Conservation (phyloP, 2,113 vertebrate genomes). For the Hemiscyllium ocellatum region DNA sequence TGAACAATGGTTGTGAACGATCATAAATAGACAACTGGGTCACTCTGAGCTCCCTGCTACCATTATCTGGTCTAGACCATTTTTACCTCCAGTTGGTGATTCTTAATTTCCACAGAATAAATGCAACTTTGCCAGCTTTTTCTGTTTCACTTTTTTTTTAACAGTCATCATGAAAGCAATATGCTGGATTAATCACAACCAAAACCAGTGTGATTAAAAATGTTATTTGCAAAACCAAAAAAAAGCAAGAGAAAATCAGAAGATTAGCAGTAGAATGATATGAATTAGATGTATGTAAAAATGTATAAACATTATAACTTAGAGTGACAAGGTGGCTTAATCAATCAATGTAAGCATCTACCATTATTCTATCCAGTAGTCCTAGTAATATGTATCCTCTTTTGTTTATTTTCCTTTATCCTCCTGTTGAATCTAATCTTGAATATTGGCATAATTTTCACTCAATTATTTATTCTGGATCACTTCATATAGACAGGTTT, state of each 20-base stretch:
- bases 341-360: background rate
- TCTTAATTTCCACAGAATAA: background rate
- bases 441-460: background rate
- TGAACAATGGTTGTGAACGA: background rate
- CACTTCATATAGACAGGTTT: background rate
- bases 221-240: too few relatives aligned
- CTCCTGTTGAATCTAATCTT: background rate
- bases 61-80: background rate
- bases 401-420: too few relatives aligned
- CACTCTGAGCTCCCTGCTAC: background rate
- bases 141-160: background rate
- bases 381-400: too few relatives aligned
- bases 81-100: background rate
- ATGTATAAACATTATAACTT: background rate
- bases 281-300: background rate
- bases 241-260: too few relatives aligned
- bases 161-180: background rate
- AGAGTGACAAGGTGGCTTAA: background rate
- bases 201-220: background rate
- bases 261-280: too few relatives aligned
- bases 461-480: background rate
- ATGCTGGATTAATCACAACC: background rate
- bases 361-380: too few relatives aligned
- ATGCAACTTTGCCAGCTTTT: background rate
- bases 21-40: background rate